Evolutionary conservation across 2,797 vertebrate species (phyloP).

Genomic region (Miichthys miiuy): DNA sequence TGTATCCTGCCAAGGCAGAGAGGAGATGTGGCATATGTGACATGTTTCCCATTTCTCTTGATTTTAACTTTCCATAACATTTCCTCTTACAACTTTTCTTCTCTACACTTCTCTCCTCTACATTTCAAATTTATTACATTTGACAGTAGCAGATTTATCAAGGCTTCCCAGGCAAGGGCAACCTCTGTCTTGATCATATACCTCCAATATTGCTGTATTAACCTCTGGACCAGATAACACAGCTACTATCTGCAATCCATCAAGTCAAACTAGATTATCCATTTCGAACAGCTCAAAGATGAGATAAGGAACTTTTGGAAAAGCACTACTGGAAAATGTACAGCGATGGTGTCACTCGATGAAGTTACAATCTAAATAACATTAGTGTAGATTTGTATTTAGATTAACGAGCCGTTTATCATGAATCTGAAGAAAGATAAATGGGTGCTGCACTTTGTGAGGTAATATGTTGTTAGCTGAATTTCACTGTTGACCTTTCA

Average conservation of each 20-base stretch:
- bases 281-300: slow-evolving; percentile 11
- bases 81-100: background rate
- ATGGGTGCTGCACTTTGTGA: slow-evolving; percentile 45
- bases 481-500: slow-evolving; percentile 51
- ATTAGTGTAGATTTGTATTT: slow-evolving; percentile 48
- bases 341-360: slow-evolving; percentile 27
- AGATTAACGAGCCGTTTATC: slow-evolving; percentile 64
- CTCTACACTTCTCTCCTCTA: background rate
- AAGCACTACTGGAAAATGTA: slow-evolving; percentile 52
- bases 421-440: slow-evolving; percentile 54
- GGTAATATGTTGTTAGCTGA: slow-evolving; percentile 24
- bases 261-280: slow-evolving; percentile 43
- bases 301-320: slow-evolving; percentile 57
- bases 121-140: slow-evolving; percentile 11
- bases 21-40: background rate
- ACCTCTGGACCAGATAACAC: slow-evolving; percentile 36
- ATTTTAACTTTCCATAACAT: background rate
- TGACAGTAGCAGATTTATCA: slow-evolving; percentile 20
- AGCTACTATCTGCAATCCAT: slow-evolving; percentile 55
- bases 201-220: slow-evolving; percentile 33
- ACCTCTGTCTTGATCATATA: slow-evolving; percentile 24
- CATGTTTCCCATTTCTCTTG: background rate
- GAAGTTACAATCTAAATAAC: slow-evolving; percentile 55
- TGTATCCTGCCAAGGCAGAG: background rate
- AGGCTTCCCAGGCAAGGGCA: background rate